Evolutionary conservation across 2,797 vertebrate species (phyloP).

Genomic region (Fringilla coelebs): DNA sequence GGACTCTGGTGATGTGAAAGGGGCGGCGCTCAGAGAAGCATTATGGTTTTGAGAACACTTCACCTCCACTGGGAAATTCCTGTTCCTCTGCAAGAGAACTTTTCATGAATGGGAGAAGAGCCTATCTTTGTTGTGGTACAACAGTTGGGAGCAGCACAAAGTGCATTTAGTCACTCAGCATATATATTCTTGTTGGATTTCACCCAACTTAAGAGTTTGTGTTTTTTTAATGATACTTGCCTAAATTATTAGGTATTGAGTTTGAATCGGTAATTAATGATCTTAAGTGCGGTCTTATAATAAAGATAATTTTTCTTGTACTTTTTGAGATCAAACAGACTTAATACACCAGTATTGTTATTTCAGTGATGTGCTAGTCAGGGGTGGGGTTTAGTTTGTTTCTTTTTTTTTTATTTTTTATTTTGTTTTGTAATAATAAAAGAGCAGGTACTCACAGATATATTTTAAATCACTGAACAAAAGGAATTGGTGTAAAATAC

Average conservation of each 20-base stretch:
- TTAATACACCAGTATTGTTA: conserved; percentile 90
- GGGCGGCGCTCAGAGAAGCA: conserved; percentile 69
- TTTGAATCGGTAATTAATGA: conserved; percentile 72
- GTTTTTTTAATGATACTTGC: conserved; percentile 74
- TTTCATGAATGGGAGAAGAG: conserved; percentile 75
- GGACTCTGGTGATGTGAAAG: conserved; percentile 94
- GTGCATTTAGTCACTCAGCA: conserved; percentile 84
- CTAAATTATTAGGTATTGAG: conserved; percentile 81
- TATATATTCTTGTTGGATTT: conserved; percentile 87
- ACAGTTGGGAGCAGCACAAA: conserved; percentile 92
- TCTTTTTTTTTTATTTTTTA: neutral
- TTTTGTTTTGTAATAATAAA: conserved; percentile 10
- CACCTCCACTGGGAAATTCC: conserved; percentile 70
- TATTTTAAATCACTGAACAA: conserved; percentile 76
- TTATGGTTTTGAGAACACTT: conserved; percentile 84
- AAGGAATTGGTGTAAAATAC: conserved; percentile 69
- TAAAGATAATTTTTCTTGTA: conserved; percentile 62
- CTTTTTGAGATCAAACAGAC: conserved; percentile 81
- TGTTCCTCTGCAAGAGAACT: conserved; percentile 77
- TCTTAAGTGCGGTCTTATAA: conserved; percentile 66
- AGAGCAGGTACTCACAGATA: conserved; percentile 72
- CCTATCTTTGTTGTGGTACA: conserved; percentile 96
- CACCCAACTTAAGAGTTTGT: conserved; percentile 86
- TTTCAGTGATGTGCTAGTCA: conserved; percentile 66
- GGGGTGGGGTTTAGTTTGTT: conserved; percentile 43